Evolutionary conservation across 2,888 invertebrate genomes (phyloP).

Genomic region (Hermodice carunculata): DNA sequence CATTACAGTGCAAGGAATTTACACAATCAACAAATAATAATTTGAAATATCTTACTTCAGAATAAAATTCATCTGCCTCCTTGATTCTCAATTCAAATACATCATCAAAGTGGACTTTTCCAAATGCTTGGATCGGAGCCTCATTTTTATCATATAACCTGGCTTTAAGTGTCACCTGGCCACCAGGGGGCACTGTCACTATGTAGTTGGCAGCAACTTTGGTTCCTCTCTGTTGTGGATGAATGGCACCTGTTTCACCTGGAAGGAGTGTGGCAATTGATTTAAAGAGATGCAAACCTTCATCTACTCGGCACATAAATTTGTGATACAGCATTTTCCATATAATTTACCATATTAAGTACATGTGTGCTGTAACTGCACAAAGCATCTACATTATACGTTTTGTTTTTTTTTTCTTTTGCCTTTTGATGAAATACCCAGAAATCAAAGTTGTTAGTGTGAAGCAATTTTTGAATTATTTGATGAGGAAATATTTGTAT

Average conservation of each 20-base stretch:
- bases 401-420: too few relatives aligned
- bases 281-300: not conserved
- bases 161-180: conserved; percentile 49
- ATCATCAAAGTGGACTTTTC: conserved; percentile 46
- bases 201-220: conserved; percentile 63
- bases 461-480: too few relatives aligned
- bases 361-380: too few relatives aligned
- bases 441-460: too few relatives aligned
- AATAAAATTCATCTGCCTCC: conserved; percentile 65
- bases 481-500: too few relatives aligned
- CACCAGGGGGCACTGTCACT: conserved; percentile 52
- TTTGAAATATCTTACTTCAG: conserved; percentile 50
- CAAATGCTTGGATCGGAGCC: conserved; percentile 27
- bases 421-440: too few relatives aligned
- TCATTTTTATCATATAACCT: conserved; percentile 56
- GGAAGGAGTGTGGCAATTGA: not conserved
- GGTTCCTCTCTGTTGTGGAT: conserved; percentile 44
- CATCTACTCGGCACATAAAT: too few relatives aligned
- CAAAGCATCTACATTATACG: too few relatives aligned
- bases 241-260: conserved; percentile 1
- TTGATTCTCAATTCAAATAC: conserved; percentile 51
- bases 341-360: too few relatives aligned
- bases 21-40: too few relatives aligned
- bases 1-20: too few relatives aligned
- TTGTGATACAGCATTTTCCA: too few relatives aligned